A percentile compares a stretch with the other conserved stretches of the same genome.
phyloP scores from a whole-genome alignment of 2,113 vertebrate species.

The human region DNA sequence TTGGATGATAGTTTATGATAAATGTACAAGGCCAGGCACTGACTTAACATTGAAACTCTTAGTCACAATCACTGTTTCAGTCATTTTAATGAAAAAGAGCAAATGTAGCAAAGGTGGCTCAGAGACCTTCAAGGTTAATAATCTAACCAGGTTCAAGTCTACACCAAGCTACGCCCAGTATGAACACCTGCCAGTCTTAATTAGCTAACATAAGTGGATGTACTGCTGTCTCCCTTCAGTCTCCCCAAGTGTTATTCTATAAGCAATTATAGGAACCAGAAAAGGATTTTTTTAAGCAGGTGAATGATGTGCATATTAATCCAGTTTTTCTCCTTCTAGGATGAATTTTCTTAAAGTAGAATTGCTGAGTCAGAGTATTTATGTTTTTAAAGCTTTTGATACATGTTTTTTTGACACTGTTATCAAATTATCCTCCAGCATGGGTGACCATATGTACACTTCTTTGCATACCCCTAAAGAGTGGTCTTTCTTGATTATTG shows the following conservation, averaged over 20 bases:
- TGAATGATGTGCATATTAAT: constrained; percentile 21
- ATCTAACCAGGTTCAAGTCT: constrained; percentile 32
- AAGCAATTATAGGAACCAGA: constrained; percentile 19
- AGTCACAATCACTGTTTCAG: constrained; percentile 22
- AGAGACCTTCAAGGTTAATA: constrained; percentile 35
- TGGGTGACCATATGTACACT: neutral
- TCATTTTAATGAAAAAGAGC: constrained; percentile 55
- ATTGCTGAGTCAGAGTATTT: constrained; percentile 52
- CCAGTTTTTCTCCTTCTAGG: neutral
- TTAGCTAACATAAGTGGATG: neutral
- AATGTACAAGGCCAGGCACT: neutral
- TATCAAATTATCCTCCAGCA: constrained; percentile 13
- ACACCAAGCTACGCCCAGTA: constrained; percentile 9
- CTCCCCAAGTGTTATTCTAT: constrained; percentile 29
- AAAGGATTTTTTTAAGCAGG: constrained; percentile 40
- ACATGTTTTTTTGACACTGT: neutral
- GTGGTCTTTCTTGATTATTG: neutral
- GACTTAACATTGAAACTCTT: constrained; percentile 16
- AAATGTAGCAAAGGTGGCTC: constrained; percentile 30
- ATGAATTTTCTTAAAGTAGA: constrained; percentile 33
- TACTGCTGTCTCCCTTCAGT: neutral
- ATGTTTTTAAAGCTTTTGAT: constrained; percentile 27
- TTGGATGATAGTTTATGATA: constrained; percentile 47
- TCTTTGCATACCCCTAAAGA: neutral
- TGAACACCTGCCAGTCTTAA: constrained; percentile 35